Conservation (phyloP, 2,888 invertebrate genomes). For the Arge pagana region DNA sequence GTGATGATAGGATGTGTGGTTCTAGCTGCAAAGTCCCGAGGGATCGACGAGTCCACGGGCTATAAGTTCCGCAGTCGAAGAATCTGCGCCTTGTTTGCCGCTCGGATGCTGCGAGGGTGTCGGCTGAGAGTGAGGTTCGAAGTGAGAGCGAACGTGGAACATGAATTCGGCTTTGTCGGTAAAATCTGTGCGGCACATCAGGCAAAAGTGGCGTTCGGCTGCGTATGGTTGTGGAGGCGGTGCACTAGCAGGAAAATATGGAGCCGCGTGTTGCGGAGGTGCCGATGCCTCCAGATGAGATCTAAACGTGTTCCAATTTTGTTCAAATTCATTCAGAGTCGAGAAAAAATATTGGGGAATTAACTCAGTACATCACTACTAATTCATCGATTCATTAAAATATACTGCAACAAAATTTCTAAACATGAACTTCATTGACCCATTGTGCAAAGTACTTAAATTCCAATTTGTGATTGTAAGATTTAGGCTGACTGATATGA, state of each 20-base stretch:
- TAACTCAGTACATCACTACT: too few species aligned
- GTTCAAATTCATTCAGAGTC: too few species aligned
- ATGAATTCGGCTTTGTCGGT: conserved; percentile 71
- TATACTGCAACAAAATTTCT: too few species aligned
- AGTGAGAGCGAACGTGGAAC: conserved; percentile 71
- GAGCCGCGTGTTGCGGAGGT: conserved; percentile 54
- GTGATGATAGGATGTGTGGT: conserved; percentile 40
- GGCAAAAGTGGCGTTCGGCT: conserved; percentile 61
- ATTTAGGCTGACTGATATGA: too few species aligned
- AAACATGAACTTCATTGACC: too few species aligned
- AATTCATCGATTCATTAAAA: too few species aligned
- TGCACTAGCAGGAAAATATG: conserved; percentile 53
- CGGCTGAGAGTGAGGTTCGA: conserved; percentile 57
- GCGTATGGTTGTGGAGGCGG: conserved; percentile 51
- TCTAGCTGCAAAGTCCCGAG: conserved; percentile 55
- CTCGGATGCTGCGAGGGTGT: conserved; percentile 40
- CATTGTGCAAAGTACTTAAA: too few species aligned
- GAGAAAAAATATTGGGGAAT: too few species aligned
- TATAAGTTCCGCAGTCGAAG: conserved; percentile 52
- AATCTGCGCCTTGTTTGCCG: conserved; percentile 48
- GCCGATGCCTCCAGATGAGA: conserved; percentile 52
- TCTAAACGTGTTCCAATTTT: too few species aligned
- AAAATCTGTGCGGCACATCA: conserved; percentile 71
- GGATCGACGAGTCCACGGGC: conserved; percentile 55
- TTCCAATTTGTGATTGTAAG: too few species aligned